phyloP scores from a whole-genome alignment of 2,113 vertebrate species.

The Cinclus cinclus region DNA sequence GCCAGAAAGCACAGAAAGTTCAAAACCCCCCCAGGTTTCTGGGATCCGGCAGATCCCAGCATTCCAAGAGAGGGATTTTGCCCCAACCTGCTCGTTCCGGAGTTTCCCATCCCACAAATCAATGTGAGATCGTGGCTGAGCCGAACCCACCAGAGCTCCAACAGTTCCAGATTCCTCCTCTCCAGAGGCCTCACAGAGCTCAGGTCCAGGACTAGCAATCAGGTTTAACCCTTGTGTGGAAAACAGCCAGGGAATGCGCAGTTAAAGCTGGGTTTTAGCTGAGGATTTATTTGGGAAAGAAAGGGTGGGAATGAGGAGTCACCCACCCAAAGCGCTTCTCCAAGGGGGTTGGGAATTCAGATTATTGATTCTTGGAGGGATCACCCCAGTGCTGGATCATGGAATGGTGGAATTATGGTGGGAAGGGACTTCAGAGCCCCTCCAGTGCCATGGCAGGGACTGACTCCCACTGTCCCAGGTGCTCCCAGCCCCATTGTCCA shows the following conservation, averaged over 20 bases:
- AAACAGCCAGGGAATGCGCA: rapidly evolving
- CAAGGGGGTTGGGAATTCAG: not conserved
- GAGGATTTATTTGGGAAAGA: not conserved
- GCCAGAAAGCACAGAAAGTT: no score
- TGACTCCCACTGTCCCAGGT: not conserved
- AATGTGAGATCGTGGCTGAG: not conserved
- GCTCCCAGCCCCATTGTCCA: not conserved
- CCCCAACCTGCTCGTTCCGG: not conserved
- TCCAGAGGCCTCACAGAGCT: not conserved
- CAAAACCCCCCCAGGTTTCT: no score
- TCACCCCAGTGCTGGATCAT: not conserved
- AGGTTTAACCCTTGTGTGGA: not conserved
- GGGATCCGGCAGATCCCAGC: no score
- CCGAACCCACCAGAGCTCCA: not conserved
- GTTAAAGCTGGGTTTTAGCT: not conserved
- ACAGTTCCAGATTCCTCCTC: not conserved
- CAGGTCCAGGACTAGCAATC: not conserved
- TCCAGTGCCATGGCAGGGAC: not conserved
- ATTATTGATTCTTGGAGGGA: not conserved
- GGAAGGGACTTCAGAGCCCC: not conserved
- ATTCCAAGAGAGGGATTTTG: not conserved
- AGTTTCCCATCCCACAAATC: not conserved
- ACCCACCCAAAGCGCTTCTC: not conserved
- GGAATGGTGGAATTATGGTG: not conserved
- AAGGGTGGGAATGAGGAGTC: not conserved